Evolutionary conservation across 2,113 vertebrate genomes (phyloP), one percentile per base, ranked within the genome.

Genomic region (Mormyrus lacerda): DNA sequence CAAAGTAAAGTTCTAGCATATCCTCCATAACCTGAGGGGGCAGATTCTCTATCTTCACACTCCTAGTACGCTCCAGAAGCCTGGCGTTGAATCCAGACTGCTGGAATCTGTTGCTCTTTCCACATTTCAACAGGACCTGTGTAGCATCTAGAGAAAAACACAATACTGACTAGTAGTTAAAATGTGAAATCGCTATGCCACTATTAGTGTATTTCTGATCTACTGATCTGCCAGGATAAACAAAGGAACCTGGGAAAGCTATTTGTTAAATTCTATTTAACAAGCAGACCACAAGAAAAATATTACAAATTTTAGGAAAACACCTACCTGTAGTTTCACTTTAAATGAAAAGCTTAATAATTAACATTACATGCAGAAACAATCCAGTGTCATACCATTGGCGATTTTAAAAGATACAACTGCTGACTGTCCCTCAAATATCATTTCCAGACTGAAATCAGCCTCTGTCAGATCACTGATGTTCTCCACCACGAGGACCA

Each of bases 401-500:
- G 86, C 55, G n/a, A 79, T 93, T 86, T 45, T 93, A 90, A 98
- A 97, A 87, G 93, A 94, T 89, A 97, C 90, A 10, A 96, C 96
- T 3, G 96, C 96, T 27, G 89, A 90, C 47, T 0, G 1, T 27
- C 90, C 90, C 91, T 98, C 97, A 35, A 76, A 92, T 51, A 98
- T 95, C 86, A 95, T 86, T 95, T 99, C 97, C 93, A 98, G 10
- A 55, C 88, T 92, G 93, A 96, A 97, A 50, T 94, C 82, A 0
- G 89, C 90, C 79, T 95, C 95, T 1, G 94, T 90, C 58, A 95
- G 47, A 17, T 90, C 90, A 0, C 92, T 94, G 89, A 97, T 1
- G n/a, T 93, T 97, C 91, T 97, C 97, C 89, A 99, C 92, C 90
- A 98, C 90, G 89, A 98, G 83, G 82, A 8, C 51, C 88, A 98